Conservation (phyloP, 2,888 invertebrate genomes). For the Luperina testacea region DNA sequence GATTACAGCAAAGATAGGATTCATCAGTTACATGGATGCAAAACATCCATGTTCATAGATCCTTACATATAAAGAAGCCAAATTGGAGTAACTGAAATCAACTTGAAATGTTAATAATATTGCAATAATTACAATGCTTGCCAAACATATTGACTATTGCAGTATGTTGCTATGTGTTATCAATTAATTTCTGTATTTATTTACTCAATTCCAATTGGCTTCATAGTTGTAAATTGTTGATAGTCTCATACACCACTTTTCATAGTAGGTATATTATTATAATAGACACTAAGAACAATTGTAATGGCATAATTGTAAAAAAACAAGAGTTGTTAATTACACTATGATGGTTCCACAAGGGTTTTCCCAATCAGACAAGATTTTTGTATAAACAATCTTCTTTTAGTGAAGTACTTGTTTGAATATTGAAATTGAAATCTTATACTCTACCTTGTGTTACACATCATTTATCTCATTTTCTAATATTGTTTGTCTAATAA, state of each 20-base stretch:
- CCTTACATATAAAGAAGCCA: too few relatives aligned
- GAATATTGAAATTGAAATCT: not conserved
- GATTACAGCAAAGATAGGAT: not conserved
- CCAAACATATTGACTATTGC: not conserved
- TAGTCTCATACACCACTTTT: not conserved
- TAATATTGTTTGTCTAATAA: not conserved
- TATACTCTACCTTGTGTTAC: not conserved
- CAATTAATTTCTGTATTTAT: conserved; percentile 44
- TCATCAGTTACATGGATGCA: not conserved
- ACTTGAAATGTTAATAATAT: not conserved
- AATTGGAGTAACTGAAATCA: not conserved
- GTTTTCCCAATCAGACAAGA: not conserved
- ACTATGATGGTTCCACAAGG: not conserved
- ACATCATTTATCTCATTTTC: not conserved
- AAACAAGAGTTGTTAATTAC: not conserved
- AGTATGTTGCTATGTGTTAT: conserved; percentile 22
- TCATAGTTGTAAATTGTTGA: conserved; percentile 15
- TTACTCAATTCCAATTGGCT: conserved; percentile 31
- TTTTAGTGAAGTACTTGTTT: not conserved
- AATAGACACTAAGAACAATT: not conserved
- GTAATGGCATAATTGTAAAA: conserved; percentile 1
- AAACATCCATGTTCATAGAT: not conserved
- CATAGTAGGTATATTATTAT: not conserved
- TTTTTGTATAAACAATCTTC: not conserved
- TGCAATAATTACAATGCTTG: not conserved